Conservation (phyloP, 2,797 vertebrate genomes). For the Heliangelus exortis region DNA sequence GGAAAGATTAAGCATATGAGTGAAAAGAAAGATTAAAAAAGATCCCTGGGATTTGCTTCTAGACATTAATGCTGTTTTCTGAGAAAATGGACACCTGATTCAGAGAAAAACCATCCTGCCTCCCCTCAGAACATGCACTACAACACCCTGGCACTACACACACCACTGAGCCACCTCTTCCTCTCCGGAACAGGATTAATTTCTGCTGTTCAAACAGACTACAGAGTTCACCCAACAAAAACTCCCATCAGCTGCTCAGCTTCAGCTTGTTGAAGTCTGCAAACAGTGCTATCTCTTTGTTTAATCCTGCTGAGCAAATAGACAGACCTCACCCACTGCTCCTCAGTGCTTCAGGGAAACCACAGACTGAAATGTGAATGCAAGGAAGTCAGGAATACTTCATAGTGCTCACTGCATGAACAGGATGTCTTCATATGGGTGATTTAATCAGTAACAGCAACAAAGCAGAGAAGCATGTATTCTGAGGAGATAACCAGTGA, state of each 20-base stretch:
- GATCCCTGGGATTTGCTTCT: background rate
- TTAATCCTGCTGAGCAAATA: constrained; percentile 17
- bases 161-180: background rate
- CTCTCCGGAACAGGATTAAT: background rate
- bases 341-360: background rate
- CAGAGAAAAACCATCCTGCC: background rate
- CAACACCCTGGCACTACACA: background rate
- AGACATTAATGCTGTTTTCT: background rate
- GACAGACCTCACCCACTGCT: background rate
- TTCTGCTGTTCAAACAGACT: background rate
- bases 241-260: background rate
- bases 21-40: background rate
- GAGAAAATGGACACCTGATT: background rate
- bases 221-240: background rate
- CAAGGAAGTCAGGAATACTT: background rate
- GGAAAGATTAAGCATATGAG: background rate
- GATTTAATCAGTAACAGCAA: background rate
- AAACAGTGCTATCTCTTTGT: background rate
- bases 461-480: background rate
- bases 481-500: background rate
- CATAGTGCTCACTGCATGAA: background rate
- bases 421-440: background rate
- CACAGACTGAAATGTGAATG: background rate
- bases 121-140: background rate
- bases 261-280: background rate